Conservation (phyloP, 2,113 vertebrate species). For the Thinocorus orbignyianus region DNA sequence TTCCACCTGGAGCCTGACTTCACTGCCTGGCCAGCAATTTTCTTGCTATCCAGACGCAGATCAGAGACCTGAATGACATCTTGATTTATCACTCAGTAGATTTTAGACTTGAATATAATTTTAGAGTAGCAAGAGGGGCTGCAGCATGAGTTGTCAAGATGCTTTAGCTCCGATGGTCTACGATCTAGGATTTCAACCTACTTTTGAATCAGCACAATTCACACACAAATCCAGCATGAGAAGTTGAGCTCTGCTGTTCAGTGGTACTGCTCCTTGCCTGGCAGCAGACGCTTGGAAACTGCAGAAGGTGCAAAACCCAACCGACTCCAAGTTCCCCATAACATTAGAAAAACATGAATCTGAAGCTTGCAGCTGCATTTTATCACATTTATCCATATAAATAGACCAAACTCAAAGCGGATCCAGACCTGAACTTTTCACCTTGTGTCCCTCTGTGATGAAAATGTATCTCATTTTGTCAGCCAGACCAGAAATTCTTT, state of each 20-base stretch:
- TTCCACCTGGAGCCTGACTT: neutral
- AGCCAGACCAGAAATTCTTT: conserved; percentile 53
- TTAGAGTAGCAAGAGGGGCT: neutral
- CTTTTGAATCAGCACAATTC: conserved; percentile 27
- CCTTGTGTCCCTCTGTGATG: conserved; percentile 61
- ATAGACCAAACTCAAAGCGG: conserved; percentile 52
- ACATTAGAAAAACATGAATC: conserved; percentile 20
- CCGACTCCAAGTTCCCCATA: neutral
- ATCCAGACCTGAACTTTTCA: conserved; percentile 68
- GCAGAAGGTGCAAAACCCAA: conserved; percentile 56
- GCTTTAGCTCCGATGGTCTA: neutral
- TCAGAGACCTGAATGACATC: neutral
- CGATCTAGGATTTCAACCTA: conserved; percentile 25
- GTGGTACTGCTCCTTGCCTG: neutral
- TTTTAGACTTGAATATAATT: neutral
- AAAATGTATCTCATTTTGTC: conserved; percentile 58
- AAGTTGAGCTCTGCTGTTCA: neutral
- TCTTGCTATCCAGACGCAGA: neutral
- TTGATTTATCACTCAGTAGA: conserved; percentile 29
- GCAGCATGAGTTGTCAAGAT: neutral
- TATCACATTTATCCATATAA: conserved; percentile 58
- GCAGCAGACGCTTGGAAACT: neutral
- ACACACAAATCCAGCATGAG: neutral
- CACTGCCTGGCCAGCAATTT: neutral
- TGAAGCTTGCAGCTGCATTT: conserved; percentile 48